phyloP scores from a whole-genome alignment of 2,113 vertebrate species.

The Aptenodytes patagonicus region DNA sequence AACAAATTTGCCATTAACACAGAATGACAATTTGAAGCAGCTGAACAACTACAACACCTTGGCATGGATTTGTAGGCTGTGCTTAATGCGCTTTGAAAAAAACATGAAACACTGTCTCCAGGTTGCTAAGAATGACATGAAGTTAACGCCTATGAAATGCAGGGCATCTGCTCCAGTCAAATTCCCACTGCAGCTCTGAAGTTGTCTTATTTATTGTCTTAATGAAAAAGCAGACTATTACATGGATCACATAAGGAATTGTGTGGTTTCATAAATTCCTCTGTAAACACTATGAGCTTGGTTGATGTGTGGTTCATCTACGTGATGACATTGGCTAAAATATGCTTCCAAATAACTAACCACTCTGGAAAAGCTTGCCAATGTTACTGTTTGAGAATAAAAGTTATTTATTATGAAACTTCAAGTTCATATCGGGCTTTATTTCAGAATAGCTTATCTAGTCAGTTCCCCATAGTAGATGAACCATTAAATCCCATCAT shows the following conservation, averaged over 20 bases:
- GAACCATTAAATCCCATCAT: neutral
- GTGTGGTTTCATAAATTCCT: neutral
- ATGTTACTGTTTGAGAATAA: neutral
- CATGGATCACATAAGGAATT: neutral
- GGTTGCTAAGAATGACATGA: neutral
- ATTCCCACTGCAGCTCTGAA: neutral
- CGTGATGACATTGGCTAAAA: neutral
- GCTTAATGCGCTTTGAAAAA: neutral
- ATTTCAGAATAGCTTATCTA: neutral
- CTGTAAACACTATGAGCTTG: neutral
- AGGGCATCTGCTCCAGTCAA: neutral
- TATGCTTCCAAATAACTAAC: neutral
- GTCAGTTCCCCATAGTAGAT: neutral
- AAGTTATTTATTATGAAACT: neutral
- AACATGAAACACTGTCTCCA: accelerated
- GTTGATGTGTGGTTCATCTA: neutral
- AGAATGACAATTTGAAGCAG: neutral
- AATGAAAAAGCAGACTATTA: neutral
- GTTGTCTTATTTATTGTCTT: neutral
- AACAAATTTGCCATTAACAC: neutral
- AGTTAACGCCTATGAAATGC: neutral
- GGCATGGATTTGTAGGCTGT: neutral
- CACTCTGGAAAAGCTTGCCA: neutral
- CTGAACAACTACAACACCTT: neutral
- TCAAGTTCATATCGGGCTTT: neutral